These are phyloP conservation scores for Lacerta agilis DNA, from an alignment of 2,797 vertebrate genomes.

Conservation along the genomic window DNA sequence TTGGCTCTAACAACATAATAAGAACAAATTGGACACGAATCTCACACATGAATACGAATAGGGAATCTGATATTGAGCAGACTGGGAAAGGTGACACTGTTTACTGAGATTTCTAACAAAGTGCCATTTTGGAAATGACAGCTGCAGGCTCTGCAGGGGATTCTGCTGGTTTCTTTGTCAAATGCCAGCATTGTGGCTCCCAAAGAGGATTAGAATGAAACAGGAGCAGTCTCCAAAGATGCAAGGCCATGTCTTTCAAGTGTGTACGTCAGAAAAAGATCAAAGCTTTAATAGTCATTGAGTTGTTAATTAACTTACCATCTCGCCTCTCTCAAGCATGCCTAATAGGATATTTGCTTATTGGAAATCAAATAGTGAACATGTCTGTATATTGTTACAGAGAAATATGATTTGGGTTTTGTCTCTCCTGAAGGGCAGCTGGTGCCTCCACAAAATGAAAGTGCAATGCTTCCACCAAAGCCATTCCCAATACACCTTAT, in stretches of 20 bases:
- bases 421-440: background rate
- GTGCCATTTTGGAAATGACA: constrained; percentile 53
- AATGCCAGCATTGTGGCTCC: constrained; percentile 12
- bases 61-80: constrained; percentile 44
- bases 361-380: constrained; percentile 52
- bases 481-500: background rate
- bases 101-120: constrained; percentile 47
- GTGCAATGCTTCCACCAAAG: no score
- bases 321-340: constrained; percentile 48
- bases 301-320: constrained; percentile 8
- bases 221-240: constrained; percentile 40
- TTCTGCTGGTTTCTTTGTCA: constrained; percentile 20
- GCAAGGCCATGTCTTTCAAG: constrained; percentile 46
- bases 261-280: constrained; percentile 30
- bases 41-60: constrained; percentile 50
- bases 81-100: constrained; percentile 57
- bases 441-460: background rate
- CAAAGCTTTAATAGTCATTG: background rate
- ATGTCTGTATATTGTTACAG: constrained; percentile 41
- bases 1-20: constrained; percentile 62
- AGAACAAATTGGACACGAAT: constrained; percentile 65
- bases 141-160: constrained; percentile 61
- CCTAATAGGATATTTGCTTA: constrained; percentile 56
- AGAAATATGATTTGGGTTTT: constrained; percentile 1
- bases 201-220: constrained; percentile 43